These are phyloP conservation scores for Myripristis jacobus DNA, from an alignment of 2,797 vertebrate genomes.

Conservation along the genomic window DNA sequence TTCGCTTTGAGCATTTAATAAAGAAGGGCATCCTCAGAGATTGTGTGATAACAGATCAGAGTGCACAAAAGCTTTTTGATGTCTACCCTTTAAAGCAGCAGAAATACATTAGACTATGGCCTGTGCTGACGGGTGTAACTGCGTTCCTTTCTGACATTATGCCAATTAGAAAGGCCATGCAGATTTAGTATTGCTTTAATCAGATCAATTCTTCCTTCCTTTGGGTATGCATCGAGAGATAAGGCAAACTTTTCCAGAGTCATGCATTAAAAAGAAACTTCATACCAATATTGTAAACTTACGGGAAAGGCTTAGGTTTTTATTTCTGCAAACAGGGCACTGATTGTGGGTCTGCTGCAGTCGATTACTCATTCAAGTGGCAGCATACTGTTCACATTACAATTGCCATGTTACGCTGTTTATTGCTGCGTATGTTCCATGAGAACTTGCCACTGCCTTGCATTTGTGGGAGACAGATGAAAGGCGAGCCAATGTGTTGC, in stretches of 20 bases:
- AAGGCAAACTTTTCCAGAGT: constrained; percentile 6
- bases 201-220: constrained; percentile 17
- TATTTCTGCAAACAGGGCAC: constrained; percentile 54
- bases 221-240: constrained; percentile 13
- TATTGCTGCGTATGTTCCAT: constrained; percentile 71
- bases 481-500: constrained; percentile 61
- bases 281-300: constrained; percentile 40
- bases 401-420: constrained; percentile 69
- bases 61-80: constrained; percentile 5
- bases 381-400: constrained; percentile 79
- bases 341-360: constrained; percentile 70
- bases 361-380: constrained; percentile 73
- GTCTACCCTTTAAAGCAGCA: constrained; percentile 23
- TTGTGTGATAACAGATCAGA: constrained; percentile 44
- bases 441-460: constrained; percentile 69
- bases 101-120: constrained; percentile 23
- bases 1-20: constrained; percentile 35
- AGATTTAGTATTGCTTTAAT: constrained; percentile 22
- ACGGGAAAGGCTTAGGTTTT: constrained; percentile 33
- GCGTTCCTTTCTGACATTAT: constrained; percentile 4
- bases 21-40: constrained; percentile 47
- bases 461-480: constrained; percentile 72
- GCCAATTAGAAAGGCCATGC: background rate
- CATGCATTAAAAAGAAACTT: constrained; percentile 6
- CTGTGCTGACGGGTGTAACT: constrained; percentile 22